Conservation (phyloP, 1,140 invertebrate species). For the Lordiphosa collinella region DNA sequence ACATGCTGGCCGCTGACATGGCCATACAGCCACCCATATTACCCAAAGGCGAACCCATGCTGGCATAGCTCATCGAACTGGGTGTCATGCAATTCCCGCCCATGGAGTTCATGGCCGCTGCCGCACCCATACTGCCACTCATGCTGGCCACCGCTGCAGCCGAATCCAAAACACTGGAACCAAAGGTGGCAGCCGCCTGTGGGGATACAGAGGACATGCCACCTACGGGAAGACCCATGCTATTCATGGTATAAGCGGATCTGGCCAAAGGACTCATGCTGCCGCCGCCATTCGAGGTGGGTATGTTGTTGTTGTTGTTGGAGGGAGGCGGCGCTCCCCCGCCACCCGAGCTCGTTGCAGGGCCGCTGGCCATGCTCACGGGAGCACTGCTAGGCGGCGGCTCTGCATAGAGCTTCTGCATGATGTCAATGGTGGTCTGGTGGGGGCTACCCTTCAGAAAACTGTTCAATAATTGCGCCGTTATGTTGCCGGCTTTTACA, state of each 20-base stretch:
- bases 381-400: slow-evolving; percentile 76
- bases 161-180: slow-evolving; percentile 82
- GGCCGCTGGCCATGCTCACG: slow-evolving; percentile 73
- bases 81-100: slow-evolving; percentile 85
- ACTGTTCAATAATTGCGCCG: slow-evolving; percentile 78
- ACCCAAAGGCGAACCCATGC: slow-evolving; percentile 85
- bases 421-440: slow-evolving; percentile 79
- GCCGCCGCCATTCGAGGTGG: slow-evolving; percentile 68
- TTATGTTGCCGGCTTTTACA: slow-evolving; percentile 77
- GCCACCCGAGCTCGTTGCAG: slow-evolving; percentile 41
- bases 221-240: slow-evolving; percentile 87
- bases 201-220: slow-evolving; percentile 85
- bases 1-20: slow-evolving; percentile 80
- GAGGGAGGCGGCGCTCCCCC: slow-evolving; percentile 45
- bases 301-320: slow-evolving; percentile 52
- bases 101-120: slow-evolving; percentile 81
- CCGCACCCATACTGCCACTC: slow-evolving; percentile 81
- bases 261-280: slow-evolving; percentile 85
- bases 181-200: slow-evolving; percentile 82
- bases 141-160: slow-evolving; percentile 83
- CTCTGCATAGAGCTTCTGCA: slow-evolving; percentile 81
- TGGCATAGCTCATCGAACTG: slow-evolving; percentile 84
- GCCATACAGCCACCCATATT: slow-evolving; percentile 87
- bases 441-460: slow-evolving; percentile 78
- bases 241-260: slow-evolving; percentile 87